Percentiles rank a stretch among this genome's conserved stretches.
Conservation (phyloP, 2,113 vertebrate species). For the Marcusenius ussheri region DNA sequence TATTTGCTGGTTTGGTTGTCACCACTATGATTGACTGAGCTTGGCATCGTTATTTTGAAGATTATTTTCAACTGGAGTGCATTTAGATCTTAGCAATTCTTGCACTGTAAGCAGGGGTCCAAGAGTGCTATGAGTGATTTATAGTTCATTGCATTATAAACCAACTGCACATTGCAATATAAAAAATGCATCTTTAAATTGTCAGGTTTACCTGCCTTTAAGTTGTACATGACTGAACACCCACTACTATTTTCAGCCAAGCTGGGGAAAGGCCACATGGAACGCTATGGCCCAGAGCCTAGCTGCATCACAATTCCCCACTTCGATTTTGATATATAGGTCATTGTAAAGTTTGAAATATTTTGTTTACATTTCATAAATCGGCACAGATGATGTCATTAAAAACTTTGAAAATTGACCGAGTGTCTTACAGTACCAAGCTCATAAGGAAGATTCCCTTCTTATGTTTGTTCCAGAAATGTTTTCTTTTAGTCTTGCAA, state of each 20-base stretch:
- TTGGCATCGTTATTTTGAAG: not conserved
- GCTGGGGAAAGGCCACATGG: not conserved
- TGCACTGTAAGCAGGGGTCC: not conserved
- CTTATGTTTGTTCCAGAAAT: not conserved
- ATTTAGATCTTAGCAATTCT: not conserved
- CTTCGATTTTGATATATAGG: not conserved
- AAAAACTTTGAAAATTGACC: not conserved
- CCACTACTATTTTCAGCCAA: not conserved
- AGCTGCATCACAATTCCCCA: not conserved
- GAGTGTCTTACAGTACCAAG: not conserved
- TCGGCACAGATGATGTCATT: not conserved
- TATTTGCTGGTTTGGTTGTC: not conserved
- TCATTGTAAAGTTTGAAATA: not conserved
- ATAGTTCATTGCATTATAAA: not conserved
- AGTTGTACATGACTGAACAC: not conserved
- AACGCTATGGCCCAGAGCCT: not conserved
- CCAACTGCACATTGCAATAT: not conserved
- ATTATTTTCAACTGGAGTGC: not conserved
- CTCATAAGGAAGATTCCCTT: not conserved
- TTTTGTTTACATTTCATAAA: not conserved
- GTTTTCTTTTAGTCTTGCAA: not conserved
- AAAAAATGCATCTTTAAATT: not conserved
- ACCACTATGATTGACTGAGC: not conserved
- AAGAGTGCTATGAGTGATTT: not conserved
- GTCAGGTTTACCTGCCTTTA: not conserved